Evolutionary conservation across 2,797 vertebrate species (phyloP).

Genomic region (Vultur gryphus): DNA sequence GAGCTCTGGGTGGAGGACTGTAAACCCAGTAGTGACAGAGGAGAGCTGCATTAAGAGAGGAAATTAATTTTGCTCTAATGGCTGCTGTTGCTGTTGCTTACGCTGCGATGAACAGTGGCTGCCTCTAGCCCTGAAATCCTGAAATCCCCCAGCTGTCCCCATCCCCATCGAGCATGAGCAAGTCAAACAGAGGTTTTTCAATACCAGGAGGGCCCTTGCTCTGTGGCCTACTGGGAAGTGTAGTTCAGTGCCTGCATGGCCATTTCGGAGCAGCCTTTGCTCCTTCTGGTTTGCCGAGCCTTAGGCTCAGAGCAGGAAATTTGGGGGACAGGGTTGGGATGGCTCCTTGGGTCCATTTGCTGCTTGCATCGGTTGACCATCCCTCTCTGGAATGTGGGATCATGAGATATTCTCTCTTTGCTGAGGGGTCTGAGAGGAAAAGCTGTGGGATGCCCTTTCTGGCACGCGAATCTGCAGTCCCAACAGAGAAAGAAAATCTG

Average conservation of each 20-base stretch:
- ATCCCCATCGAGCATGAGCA: not conserved
- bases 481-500: not conserved
- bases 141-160: not conserved
- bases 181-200: not conserved
- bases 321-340: not conserved
- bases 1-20: not conserved
- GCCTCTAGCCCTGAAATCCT: not conserved
- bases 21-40: not conserved
- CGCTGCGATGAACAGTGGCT: fast-evolving
- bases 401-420: not conserved
- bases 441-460: not conserved
- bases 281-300: not conserved
- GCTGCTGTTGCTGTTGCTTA: not conserved
- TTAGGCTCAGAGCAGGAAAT: not conserved
- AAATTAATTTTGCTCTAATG: slow-evolving; percentile 7
- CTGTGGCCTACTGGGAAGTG: slow-evolving; percentile 25
- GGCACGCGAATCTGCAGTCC: not conserved
- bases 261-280: not conserved
- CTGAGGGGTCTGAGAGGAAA: not conserved
- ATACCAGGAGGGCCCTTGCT: not conserved
- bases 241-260: not conserved
- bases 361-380: not conserved
- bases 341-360: not conserved
- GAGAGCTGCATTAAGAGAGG: not conserved
- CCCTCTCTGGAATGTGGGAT: not conserved